phyloP scores from a whole-genome alignment of 2,797 vertebrate genomes.

The Sardinella longiceps region DNA sequence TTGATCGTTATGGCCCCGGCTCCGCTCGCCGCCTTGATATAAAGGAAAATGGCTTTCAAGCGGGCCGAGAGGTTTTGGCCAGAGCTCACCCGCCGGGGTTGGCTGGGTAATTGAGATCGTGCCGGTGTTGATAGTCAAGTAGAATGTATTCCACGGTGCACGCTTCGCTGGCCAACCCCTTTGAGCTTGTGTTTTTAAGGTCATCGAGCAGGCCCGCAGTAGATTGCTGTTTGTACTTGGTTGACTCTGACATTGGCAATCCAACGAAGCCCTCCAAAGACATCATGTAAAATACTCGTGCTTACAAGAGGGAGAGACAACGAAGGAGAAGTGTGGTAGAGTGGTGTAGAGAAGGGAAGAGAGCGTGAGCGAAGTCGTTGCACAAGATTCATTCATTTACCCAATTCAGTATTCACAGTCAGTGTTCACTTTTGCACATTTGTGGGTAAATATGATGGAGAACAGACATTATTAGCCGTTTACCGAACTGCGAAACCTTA shows the following conservation, averaged over 20 bases:
- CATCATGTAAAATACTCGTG: neutral
- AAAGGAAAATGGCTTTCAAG: conserved; percentile 40
- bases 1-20: conserved; percentile 34
- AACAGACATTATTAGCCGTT: neutral
- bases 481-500: neutral
- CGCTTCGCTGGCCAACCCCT: conserved; percentile 24
- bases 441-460: neutral
- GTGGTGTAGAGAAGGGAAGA: neutral
- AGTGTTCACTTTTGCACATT: neutral
- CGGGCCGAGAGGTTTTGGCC: conserved; percentile 18
- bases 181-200: conserved; percentile 37
- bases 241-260: conserved; percentile 47
- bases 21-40: neutral
- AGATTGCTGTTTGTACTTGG: conserved; percentile 48
- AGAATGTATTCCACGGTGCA: conserved; percentile 42
- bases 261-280: conserved; percentile 34
- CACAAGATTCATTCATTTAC: conserved; percentile 9
- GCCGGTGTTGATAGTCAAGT: conserved; percentile 30
- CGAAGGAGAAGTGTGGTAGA: neutral
- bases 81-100: neutral
- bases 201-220: conserved; percentile 39
- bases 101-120: conserved; percentile 28
- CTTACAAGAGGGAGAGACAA: neutral
- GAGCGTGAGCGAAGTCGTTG: neutral
- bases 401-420: conserved; percentile 16